phyloP scores from a whole-genome alignment of 2,888 invertebrate species.

The Drosophila trichaetosa region DNA sequence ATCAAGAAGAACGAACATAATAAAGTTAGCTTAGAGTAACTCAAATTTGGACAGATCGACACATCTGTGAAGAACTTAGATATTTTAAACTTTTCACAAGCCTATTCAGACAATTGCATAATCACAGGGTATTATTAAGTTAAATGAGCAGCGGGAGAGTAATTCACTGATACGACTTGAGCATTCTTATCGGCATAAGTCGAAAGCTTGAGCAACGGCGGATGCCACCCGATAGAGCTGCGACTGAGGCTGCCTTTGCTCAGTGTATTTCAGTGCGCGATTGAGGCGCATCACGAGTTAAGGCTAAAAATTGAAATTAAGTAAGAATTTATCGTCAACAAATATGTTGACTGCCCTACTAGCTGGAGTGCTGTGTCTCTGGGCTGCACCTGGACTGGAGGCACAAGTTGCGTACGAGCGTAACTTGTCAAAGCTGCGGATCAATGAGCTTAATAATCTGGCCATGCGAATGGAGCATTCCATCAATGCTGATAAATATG shows the following conservation, averaged over 20 bases:
- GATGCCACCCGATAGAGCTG: slow-evolving; percentile 41
- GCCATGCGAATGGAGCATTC: slow-evolving; percentile 76
- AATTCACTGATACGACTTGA: slow-evolving; percentile 53
- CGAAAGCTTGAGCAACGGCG: slow-evolving; percentile 41
- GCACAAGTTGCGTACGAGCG: slow-evolving; percentile 72
- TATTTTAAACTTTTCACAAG: not conserved
- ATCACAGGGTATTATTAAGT: slow-evolving; percentile 30
- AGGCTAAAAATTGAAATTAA: slow-evolving; percentile 3
- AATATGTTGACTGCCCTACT: slow-evolving; percentile 34
- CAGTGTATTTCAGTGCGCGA: slow-evolving; percentile 44
- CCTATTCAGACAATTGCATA: not conserved
- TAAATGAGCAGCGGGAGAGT: slow-evolving; percentile 48
- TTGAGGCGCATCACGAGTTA: slow-evolving; percentile 21
- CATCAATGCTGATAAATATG: slow-evolving; percentile 75
- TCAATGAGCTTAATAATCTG: slow-evolving; percentile 74
- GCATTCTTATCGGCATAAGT: slow-evolving; percentile 47
- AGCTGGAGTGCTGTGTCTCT: slow-evolving; percentile 26
- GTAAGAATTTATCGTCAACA: not conserved
- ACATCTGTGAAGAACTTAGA: no score
- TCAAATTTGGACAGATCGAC: not conserved
- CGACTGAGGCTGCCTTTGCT: slow-evolving; percentile 3
- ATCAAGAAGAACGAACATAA: not conserved
- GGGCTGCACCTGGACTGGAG: slow-evolving; percentile 11
- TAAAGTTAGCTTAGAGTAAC: not conserved
- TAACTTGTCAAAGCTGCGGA: slow-evolving; percentile 77